Percentiles rank a stretch among this genome's conserved stretches.
These are phyloP conservation scores for Netelia inedita DNA, from an alignment of 2,888 invertebrate species.

Conservation along the genomic window DNA sequence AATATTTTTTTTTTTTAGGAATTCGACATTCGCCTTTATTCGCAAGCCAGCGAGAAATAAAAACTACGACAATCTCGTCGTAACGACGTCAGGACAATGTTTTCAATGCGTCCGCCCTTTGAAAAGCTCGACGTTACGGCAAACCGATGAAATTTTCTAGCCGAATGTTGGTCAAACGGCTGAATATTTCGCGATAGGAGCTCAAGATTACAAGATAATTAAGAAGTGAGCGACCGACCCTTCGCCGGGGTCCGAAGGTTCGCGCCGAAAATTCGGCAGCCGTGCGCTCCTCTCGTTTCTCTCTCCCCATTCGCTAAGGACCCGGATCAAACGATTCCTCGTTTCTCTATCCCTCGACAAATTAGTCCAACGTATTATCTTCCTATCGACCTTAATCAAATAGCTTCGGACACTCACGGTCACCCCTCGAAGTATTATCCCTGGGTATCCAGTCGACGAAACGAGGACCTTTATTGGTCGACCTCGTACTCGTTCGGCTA, in stretches of 20 bases:
- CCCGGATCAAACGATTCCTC: slow-evolving; percentile 58
- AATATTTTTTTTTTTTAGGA: neutral
- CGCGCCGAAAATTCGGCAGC: slow-evolving; percentile 1
- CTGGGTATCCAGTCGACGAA: slow-evolving; percentile 65
- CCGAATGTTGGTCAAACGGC: neutral
- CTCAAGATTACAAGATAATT: slow-evolving; percentile 50
- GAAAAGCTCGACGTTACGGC: neutral
- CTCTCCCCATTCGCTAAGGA: slow-evolving; percentile 18
- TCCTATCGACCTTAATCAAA: slow-evolving; percentile 71
- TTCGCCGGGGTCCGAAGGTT: slow-evolving; percentile 19
- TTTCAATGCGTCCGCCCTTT: neutral
- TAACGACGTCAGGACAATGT: too few species aligned
- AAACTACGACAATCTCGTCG: too few species aligned
- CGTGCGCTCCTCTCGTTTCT: neutral
- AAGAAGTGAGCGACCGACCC: slow-evolving; percentile 26
- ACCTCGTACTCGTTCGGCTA: slow-evolving; percentile 43
- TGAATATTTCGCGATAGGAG: neutral
- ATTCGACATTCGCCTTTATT: neutral
- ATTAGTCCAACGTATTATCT: slow-evolving; percentile 71
- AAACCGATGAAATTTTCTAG: neutral
- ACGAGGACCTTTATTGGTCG: slow-evolving; percentile 65
- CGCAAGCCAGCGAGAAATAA: too few species aligned
- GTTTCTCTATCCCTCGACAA: slow-evolving; percentile 63
- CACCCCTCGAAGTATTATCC: slow-evolving; percentile 63
- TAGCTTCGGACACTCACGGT: slow-evolving; percentile 61